Evolutionary conservation across 2,797 vertebrate species (phyloP).

Genomic region (Enteromius unitaeniatus): DNA sequence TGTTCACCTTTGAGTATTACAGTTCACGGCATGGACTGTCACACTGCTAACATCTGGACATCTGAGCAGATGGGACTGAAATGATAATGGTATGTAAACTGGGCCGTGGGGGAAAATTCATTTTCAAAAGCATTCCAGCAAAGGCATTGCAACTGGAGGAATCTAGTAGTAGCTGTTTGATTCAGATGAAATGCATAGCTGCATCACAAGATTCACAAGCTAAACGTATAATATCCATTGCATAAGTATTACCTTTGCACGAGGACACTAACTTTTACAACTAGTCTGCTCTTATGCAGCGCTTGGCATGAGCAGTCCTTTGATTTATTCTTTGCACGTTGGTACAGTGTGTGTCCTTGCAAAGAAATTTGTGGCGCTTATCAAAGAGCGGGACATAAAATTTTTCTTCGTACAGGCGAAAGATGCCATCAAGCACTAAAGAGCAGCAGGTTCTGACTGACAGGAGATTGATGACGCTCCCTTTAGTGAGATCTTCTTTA

Average conservation of each 20-base stretch:
- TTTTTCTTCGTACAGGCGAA: slow-evolving; percentile 48
- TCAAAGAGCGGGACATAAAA: slow-evolving; percentile 57
- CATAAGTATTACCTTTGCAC: slow-evolving; percentile 67
- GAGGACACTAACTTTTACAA: slow-evolving; percentile 62
- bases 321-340: slow-evolving; percentile 65
- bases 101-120: slow-evolving; percentile 63
- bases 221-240: slow-evolving; percentile 60
- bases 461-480: slow-evolving; percentile 55
- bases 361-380: slow-evolving; percentile 47
- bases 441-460: slow-evolving; percentile 54
- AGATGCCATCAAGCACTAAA: slow-evolving; percentile 42
- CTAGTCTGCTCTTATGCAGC: slow-evolving; percentile 45
- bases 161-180: slow-evolving; percentile 6
- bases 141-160: neutral
- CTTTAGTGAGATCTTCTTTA: slow-evolving; percentile 43
- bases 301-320: slow-evolving; percentile 51
- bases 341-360: slow-evolving; percentile 60
- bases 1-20: slow-evolving; percentile 27
- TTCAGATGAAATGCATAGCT: slow-evolving; percentile 4
- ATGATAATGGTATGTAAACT: slow-evolving; percentile 57
- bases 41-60: slow-evolving; percentile 71
- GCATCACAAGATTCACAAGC: slow-evolving; percentile 59
- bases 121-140: slow-evolving; percentile 59
- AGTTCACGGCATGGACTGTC: slow-evolving; percentile 31
- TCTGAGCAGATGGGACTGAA: slow-evolving; percentile 70